Base-by-base conservation (phyloP, 2,888 invertebrate species). In the Lypha dubia region DNA sequence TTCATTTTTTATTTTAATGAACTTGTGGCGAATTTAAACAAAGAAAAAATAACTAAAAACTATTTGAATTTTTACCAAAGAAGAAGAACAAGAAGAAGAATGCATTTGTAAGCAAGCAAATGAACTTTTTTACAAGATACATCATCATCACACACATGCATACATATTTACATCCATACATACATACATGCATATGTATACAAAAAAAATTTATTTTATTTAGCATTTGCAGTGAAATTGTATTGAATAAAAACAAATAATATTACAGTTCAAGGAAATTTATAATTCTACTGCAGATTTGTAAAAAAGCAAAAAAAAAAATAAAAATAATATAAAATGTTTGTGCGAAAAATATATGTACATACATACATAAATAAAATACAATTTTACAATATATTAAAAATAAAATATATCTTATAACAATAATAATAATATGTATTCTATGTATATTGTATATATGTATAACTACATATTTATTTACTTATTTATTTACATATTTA, bases 391-490 rank as follows among this genome's bases (percentile, higher is more conserved):
- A 76, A 76, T 76, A 84, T 76, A 79, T 71, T 71, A 71, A 70
- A 75, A 67, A n/a, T n/a, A 7, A 80, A 35, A 22, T 67, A 46
- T 60, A 79, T 62, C 63, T 62, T 77, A 56, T 60, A 63, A 75
- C 5, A 28, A 28, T 28, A 28, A 28, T 28, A 28, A 28, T 62
- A 82, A 79, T 79, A 84, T 76, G 60, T 84, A 77, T 68, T 81
- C 68, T 63, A 71, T 79, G 81, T 81, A 81, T 70, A 81, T 81
- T 84, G 84, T 84, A 84, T 84, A 81, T 84, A 84, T 84, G 77
- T 84, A 84, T 84, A 68, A 74, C 46, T 68, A 81, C 53, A 75
- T 75, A 62, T 20, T 17, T 56, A 77, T 32, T 46, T 56, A 60
- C 6, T 67, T 67, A 65, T 17, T 73, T 79, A 74, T 53, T 80